These are phyloP conservation scores for Prunella strophiata DNA, from an alignment of 2,797 vertebrate species.

Conservation along the genomic window DNA sequence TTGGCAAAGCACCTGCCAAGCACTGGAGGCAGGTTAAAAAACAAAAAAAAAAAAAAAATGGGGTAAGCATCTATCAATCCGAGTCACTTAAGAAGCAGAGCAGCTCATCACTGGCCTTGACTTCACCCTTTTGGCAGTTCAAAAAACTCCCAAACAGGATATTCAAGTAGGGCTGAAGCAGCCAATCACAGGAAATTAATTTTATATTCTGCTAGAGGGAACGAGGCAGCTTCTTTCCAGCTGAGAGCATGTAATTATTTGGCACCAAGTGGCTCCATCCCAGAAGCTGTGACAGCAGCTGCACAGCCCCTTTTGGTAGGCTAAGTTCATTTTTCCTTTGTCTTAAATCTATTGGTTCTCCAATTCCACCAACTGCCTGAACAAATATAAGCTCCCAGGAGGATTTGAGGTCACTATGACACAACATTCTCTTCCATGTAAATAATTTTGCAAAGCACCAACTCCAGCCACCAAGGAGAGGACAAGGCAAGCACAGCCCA, in stretches of 20 bases:
- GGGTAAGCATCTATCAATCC: not conserved
- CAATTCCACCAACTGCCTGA: not conserved
- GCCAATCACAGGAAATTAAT: slow-evolving; percentile 30
- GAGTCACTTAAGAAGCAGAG: not conserved
- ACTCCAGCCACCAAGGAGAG: not conserved
- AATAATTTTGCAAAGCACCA: not conserved
- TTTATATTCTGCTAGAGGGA: slow-evolving; percentile 22
- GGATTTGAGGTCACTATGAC: not conserved
- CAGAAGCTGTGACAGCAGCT: not conserved
- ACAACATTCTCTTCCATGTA: fast-evolving
- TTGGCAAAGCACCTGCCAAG: not conserved
- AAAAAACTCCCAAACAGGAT: not conserved
- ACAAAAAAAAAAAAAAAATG: fast-evolving
- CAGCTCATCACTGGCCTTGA: not conserved
- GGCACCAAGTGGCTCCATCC: slow-evolving; percentile 8
- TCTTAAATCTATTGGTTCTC: not conserved
- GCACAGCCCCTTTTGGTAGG: not conserved
- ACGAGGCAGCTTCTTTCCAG: slow-evolving; percentile 19
- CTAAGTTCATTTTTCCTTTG: not conserved
- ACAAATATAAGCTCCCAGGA: not conserved
- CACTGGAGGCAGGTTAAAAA: not conserved
- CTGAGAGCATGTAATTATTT: slow-evolving; percentile 8
- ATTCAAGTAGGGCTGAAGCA: not conserved
- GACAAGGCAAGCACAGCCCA: not conserved
- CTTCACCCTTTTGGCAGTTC: not conserved